phyloP scores from a whole-genome alignment of 2,888 invertebrate genomes.

The Pardosa pseudoannulata region DNA sequence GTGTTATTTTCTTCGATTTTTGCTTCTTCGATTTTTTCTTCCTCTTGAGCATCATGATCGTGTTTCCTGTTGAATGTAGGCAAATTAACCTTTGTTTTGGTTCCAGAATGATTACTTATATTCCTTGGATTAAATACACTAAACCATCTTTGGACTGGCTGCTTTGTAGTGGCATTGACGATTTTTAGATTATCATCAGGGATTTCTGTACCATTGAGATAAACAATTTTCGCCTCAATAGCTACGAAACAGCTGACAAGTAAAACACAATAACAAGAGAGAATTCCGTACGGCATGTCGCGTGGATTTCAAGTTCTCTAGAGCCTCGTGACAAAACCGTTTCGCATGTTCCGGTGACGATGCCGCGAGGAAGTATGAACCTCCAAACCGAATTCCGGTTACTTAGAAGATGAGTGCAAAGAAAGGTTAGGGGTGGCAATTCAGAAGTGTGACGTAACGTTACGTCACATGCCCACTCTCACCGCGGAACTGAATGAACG shows the following conservation, averaged over 20 bases:
- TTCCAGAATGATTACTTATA: slow-evolving; percentile 53
- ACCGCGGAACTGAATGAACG: neutral
- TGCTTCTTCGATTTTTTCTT: neutral
- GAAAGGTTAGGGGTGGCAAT: slow-evolving; percentile 16
- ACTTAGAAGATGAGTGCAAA: slow-evolving; percentile 10
- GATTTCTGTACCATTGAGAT: slow-evolving; percentile 53
- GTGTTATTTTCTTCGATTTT: neutral
- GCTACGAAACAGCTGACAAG: neutral
- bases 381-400: slow-evolving; percentile 54
- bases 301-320: neutral
- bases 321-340: neutral
- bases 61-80: slow-evolving; percentile 7
- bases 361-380: slow-evolving; percentile 29
- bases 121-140: slow-evolving; percentile 54
- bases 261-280: neutral
- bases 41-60: slow-evolving; percentile 30
- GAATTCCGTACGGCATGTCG: neutral
- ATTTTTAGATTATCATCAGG: neutral
- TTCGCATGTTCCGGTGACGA: neutral
- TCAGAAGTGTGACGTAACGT: slow-evolving; percentile 28
- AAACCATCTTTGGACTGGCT: slow-evolving; percentile 18
- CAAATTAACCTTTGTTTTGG: neutral
- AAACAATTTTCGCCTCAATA: slow-evolving; percentile 41
- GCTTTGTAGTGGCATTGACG: slow-evolving; percentile 14
- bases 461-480: slow-evolving; percentile 52